phyloP scores from a whole-genome alignment of 2,797 vertebrate genomes.

The Brachyrhaphis roseni region DNA sequence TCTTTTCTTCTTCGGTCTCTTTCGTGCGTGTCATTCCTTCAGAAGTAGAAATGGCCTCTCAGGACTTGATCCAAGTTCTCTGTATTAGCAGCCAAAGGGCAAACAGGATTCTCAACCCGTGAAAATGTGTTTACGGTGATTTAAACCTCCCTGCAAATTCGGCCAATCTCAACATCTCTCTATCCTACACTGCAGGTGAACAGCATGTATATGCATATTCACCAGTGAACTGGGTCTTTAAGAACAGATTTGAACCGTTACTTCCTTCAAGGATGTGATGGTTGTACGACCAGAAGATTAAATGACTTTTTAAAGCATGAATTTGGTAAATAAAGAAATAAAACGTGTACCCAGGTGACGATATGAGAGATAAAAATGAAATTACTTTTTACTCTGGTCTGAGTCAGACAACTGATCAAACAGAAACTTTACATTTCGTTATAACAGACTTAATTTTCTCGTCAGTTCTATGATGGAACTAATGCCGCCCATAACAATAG shows the following conservation, averaged over 20 bases:
- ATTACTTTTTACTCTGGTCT: no score
- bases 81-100: conserved; percentile 1
- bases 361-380: not conserved
- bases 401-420: not conserved
- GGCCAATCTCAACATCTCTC: not conserved
- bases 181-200: not conserved
- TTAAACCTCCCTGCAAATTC: not conserved
- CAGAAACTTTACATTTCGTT: not conserved
- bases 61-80: not conserved
- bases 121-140: conserved; percentile 12
- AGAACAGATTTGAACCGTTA: not conserved
- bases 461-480: conserved; percentile 13
- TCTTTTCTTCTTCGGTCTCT: not conserved
- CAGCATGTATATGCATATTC: not conserved
- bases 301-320: not conserved
- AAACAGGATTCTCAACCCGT: conserved; percentile 12
- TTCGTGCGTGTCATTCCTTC: not conserved
- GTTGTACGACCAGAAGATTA: not conserved
- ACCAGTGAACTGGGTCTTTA: not conserved
- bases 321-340: not conserved
- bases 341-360: no score
- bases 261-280: not conserved
- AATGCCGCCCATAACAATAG: conserved; percentile 33
- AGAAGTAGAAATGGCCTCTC: not conserved
- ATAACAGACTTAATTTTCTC: conserved; percentile 9